Evolutionary conservation across 2,888 invertebrate genomes (phyloP), one percentile per base, ranked within the genome.

Genomic region (Capitulum mitella): DNA sequence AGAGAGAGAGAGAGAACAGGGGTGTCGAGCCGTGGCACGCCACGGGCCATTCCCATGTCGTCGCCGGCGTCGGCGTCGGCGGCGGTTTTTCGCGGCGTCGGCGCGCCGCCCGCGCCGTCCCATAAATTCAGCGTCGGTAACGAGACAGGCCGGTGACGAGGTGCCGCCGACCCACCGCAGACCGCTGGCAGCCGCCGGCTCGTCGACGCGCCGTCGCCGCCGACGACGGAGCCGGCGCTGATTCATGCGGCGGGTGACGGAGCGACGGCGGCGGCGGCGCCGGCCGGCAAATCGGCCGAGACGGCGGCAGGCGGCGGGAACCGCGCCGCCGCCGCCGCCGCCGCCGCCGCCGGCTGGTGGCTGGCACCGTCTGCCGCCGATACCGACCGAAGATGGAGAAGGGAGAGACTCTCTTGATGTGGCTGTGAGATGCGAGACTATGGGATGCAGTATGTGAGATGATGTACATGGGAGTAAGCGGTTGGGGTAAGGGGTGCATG

Each of bases 111-210:
- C 16, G 19, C 70, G 22, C 40, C 40, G 37, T 22, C 70, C 58
- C 70, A 70, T 70, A 70, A 70, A 70, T 64, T 37, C 70, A 26
- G 40, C 40, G 70, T 22, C 70, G 70, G 70, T 70, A 70, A 70
- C 70, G 70, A 70, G 70, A 70, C 70, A 70, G 70, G 22, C 26
- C 26, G 70, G 19, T 40, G 70, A 70, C 70, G 70, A 26, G 64
- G 19, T 6, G 70, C n/a, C n/a, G 37, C 37, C 8, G 70, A 70
- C 70, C 70, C 70, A 70, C 70, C 70, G 70, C 70, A 70, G 70
- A 70, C 70, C 26, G 40, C 37, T 37, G 70, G 64, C 64, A 64
- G 64, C 64, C 64, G 64, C 34, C 19, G 19, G 34, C 34, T 16
- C 64, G 29, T 29, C 29, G 58, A 61, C 58, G 26, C 58, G 29